Conservation (phyloP, 2,797 vertebrate genomes). For the Yasuhikotakia modesta region DNA sequence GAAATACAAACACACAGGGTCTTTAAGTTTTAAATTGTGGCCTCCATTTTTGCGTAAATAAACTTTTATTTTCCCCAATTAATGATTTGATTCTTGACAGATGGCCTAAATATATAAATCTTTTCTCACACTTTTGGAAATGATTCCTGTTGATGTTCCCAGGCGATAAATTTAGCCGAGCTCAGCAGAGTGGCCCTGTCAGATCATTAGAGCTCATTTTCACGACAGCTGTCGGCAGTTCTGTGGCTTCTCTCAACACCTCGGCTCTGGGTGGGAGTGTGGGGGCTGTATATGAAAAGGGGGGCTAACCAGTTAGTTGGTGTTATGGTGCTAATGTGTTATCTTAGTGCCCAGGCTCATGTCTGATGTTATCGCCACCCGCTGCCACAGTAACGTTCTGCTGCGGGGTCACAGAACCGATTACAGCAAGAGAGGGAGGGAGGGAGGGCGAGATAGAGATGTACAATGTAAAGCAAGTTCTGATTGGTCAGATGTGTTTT, state of each 20-base stretch:
- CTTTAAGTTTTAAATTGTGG: too few relatives aligned
- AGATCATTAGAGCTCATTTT: constrained; percentile 44
- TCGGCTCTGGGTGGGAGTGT: neutral
- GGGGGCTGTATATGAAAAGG: neutral
- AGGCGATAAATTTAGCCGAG: constrained; percentile 30
- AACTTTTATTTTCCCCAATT: constrained; percentile 19
- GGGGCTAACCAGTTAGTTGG: neutral
- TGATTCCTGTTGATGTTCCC: constrained; percentile 15
- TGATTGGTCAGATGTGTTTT: constrained; percentile 5
- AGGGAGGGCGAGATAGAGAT: too few relatives aligned
- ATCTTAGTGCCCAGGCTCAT: constrained; percentile 5
- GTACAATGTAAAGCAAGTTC: neutral
- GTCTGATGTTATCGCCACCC: constrained; percentile 32
- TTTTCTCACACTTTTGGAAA: constrained; percentile 26
- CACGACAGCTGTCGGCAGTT: constrained; percentile 41
- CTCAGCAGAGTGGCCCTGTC: constrained; percentile 40
- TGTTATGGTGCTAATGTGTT: constrained; percentile 28
- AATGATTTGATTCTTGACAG: constrained; percentile 25
- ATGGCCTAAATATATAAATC: constrained; percentile 39
- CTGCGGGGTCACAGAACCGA: constrained; percentile 35
- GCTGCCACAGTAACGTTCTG: constrained; percentile 18
- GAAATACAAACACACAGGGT: too few relatives aligned
- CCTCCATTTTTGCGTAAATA: neutral
- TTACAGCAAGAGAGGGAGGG: constrained; percentile 20
- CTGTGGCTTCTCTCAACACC: neutral